Conservation (phyloP, 2,797 vertebrate genomes). For the Coreius guichenoti region DNA sequence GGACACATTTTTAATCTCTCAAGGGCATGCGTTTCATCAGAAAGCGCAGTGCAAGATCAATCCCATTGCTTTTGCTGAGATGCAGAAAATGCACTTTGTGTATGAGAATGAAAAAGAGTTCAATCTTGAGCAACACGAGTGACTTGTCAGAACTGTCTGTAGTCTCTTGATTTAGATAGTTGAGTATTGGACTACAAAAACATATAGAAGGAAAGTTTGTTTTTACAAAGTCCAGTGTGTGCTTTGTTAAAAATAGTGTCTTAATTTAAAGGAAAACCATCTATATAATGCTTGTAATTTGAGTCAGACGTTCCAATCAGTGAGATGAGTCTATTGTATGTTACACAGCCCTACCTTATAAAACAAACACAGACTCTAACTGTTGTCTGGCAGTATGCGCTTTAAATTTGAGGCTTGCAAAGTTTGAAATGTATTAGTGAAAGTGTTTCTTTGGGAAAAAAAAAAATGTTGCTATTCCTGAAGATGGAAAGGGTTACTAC, state of each 20-base stretch:
- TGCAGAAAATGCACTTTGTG: not conserved
- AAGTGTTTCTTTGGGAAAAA: not conserved
- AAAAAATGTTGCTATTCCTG: not conserved
- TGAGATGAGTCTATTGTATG: conserved; percentile 18
- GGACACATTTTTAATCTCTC: not conserved
- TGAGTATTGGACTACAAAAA: not conserved
- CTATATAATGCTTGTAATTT: conserved; percentile 20
- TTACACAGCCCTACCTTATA: conserved; percentile 39
- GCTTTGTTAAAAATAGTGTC: not conserved
- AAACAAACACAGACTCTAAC: conserved; percentile 28
- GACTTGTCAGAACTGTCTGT: not conserved
- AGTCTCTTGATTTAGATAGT: not conserved
- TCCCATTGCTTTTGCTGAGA: not conserved
- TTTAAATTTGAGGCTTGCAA: not conserved
- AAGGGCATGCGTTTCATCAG: conserved; percentile 5
- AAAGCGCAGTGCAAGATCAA: not conserved
- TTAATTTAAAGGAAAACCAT: conserved; percentile 1
- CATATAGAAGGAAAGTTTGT: not conserved
- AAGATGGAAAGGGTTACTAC: not conserved
- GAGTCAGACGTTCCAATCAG: not conserved
- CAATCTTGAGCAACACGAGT: not conserved
- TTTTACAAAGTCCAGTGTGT: not conserved
- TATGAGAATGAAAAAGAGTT: not conserved
- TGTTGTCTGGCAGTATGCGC: not conserved
- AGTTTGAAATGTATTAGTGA: not conserved